Conservation (phyloP, 2,113 vertebrate species). For the Datnioides undecimradiatus region DNA sequence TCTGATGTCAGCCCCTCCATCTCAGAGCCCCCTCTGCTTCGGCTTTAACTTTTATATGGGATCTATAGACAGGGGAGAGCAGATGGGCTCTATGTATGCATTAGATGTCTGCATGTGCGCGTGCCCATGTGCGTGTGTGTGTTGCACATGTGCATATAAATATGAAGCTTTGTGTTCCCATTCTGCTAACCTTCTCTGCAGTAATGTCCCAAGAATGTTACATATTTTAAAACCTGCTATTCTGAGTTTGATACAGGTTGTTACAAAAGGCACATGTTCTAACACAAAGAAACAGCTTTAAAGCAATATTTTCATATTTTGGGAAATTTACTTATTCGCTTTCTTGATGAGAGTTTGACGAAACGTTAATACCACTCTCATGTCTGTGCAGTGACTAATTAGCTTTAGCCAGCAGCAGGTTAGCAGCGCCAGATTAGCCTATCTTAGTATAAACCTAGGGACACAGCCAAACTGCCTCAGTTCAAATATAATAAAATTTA, state of each 20-base stretch:
- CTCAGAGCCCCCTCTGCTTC: conserved; percentile 30
- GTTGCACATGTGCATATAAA: conserved; percentile 18
- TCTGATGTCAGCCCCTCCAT: conserved; percentile 54
- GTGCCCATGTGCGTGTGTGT: background rate
- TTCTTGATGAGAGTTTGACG: background rate
- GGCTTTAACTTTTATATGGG: conserved; percentile 41
- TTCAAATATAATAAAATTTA: too few relatives aligned
- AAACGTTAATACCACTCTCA: background rate
- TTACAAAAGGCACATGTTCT: too few relatives aligned
- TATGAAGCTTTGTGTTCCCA: background rate
- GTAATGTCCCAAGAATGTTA: background rate
- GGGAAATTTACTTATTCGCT: background rate
- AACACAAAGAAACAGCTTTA: too few relatives aligned
- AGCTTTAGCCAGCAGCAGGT: background rate
- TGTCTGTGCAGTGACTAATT: background rate
- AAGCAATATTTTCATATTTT: background rate
- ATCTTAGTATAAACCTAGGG: too few relatives aligned
- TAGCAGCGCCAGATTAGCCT: too few relatives aligned
- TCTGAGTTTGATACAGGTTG: background rate
- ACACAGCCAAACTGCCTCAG: too few relatives aligned
- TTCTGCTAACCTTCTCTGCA: background rate
- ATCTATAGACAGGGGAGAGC: conserved; percentile 32
- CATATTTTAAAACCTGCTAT: background rate
- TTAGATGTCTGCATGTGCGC: background rate
- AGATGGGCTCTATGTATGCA: background rate